phyloP scores from a whole-genome alignment of 1,140 invertebrate genomes.

The Lordiphosa collinella region DNA sequence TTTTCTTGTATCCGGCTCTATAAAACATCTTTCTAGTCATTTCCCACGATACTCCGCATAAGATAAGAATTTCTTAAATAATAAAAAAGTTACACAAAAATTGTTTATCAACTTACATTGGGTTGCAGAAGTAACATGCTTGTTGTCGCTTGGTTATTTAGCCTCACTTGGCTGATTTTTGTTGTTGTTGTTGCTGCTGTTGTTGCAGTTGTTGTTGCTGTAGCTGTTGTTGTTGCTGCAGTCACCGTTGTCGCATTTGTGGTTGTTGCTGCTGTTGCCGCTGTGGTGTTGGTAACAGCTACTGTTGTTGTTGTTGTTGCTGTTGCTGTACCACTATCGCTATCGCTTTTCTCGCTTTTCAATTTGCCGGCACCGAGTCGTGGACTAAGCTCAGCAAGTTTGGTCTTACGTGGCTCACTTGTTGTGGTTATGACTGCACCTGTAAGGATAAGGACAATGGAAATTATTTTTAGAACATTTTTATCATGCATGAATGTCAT shows the following conservation, averaged over 20 bases:
- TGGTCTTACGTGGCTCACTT: constrained; percentile 35
- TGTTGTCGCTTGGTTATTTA: constrained; percentile 64
- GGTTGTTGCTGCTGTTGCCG: constrained; percentile 15
- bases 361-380: constrained; percentile 28
- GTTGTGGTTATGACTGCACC: constrained; percentile 46
- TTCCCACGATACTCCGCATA: background rate
- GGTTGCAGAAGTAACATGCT: constrained; percentile 80
- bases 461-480: constrained; percentile 9
- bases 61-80: no score
- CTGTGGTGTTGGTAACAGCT: constrained; percentile 11
- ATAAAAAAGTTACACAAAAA: background rate
- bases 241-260: constrained; percentile 7
- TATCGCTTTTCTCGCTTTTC: constrained; percentile 40
- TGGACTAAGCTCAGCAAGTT: constrained; percentile 13
- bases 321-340: constrained; percentile 16
- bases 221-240: constrained; percentile 9
- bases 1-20: no score
- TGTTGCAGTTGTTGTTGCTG: constrained; percentile 12
- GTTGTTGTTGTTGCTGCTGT: constrained; percentile 30
- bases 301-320: constrained; percentile 12
- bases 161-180: constrained; percentile 67
- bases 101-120: constrained; percentile 64
- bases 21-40: background rate
- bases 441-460: constrained; percentile 31
- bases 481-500: constrained; percentile 45